Percentiles rank a stretch among this genome's conserved stretches.
phyloP scores from a whole-genome alignment of 2,113 vertebrate species.

The Chascanopsetta lugubris region DNA sequence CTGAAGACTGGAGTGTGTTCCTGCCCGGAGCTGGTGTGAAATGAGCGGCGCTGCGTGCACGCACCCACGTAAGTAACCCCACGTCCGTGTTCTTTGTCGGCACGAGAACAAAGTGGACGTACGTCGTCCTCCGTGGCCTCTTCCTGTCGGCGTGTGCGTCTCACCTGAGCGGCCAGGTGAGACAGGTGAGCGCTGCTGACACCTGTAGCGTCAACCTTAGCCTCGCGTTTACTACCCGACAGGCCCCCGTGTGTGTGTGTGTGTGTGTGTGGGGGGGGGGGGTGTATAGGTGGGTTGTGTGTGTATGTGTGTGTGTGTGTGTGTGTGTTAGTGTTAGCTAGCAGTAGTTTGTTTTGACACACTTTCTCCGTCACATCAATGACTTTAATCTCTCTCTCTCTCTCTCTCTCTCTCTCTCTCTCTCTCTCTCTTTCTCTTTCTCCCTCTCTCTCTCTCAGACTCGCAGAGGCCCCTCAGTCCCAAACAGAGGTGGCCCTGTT shows the following conservation, averaged over 20 bases:
- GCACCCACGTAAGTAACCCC: constrained; percentile 31
- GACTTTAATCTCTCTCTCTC: background rate
- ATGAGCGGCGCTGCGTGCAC: background rate
- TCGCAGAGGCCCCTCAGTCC: constrained; percentile 17
- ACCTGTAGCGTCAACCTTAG: constrained; percentile 40
- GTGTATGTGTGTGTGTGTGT: background rate
- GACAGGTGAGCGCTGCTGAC: too few species aligned
- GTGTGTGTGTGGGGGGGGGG: too few species aligned
- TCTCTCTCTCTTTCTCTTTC: background rate
- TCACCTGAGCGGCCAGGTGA: constrained; percentile 67
- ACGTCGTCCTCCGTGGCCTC: background rate
- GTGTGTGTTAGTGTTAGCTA: too few species aligned
- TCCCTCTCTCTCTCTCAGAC: constrained; percentile 27
- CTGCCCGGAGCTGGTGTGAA: constrained; percentile 26
- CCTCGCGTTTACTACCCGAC: background rate
- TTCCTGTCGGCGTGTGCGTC: constrained; percentile 19
- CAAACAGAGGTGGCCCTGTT: constrained; percentile 16
- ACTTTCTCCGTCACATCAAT: background rate
- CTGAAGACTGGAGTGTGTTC: constrained; percentile 45
- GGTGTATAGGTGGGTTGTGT: background rate
- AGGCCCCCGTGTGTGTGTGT: too few species aligned
- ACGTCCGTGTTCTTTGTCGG: background rate
- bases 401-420: background rate
- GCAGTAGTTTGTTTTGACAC: background rate
- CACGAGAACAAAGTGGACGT: too few species aligned